These are phyloP conservation scores for human (Homo sapiens) DNA, from an alignment of 2,113 vertebrate species.

Conservation along the genomic window GRCh38 chr11:92989001-92989500, in stretches of 20 bases:
- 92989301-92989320: background rate
- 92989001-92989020: background rate
- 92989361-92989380: background rate
- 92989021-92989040: background rate
- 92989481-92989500: background rate
- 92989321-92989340: background rate
- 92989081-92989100: no score
- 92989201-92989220: no score
- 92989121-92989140: no score
- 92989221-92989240: no score
- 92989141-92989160: no score
- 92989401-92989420: no score
- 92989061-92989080: background rate
- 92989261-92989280: background rate
- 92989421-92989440: background rate
- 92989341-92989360: background rate
- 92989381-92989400: background rate
- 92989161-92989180: no score
- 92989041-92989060: background rate
- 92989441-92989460: background rate
- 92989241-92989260: no score
- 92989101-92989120: no score
- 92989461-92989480: background rate
- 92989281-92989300: background rate
- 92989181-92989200: no score